Evolutionary conservation across 2,797 vertebrate species (phyloP), one percentile per base, ranked within the genome.

Genomic region (Crax fasciolata): DNA sequence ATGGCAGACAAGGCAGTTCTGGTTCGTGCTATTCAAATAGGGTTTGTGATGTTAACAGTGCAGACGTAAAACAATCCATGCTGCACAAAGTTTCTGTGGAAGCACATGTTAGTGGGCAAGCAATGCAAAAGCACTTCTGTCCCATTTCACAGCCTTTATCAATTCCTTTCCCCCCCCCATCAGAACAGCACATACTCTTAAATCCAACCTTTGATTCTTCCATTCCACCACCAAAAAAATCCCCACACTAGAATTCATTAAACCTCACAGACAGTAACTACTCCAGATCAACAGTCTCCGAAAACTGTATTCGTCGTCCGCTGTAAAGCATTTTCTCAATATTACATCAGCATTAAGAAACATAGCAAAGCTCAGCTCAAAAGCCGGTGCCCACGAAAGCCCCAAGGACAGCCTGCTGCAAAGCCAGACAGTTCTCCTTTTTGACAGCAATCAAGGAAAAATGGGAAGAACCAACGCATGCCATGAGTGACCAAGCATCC

Each of bases 1-100:
- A 74, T 1, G 6, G 68, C 68, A 75, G 39, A 85, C 76, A 27
- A 57, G 32, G 28, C 73, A 85, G 62, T 73, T 95, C 89, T 75
- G 51, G 78, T 52, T 58, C 46, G 14, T 10, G 35, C 17, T 77
- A 91, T 87, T 87, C 76, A 81, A 90, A 94, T 77, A 38, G 74
- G 19, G 18, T 43, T 44, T 48, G 27, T 72, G 44, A 15, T 59
- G 68, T 30, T 54, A 89, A 65, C 39, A 74, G 46, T 39, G 44
- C 57, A 84, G 65, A 83, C 25, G 11, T 81, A 23, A 30, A 27
- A 74, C 63, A 48, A 7, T 23, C 51, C 62, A 48, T 3, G 5
- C 7, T n/a, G 46, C 7, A 83, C 11, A 59, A 9, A 89, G n/a
- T 59, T 72, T 18, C 39, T 48, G 55, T 75, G 48, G 85, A 73